Percentiles rank a stretch among this genome's conserved stretches.
Evolutionary conservation across 2,113 vertebrate species (phyloP).

Genomic region (Passerina amoena): DNA sequence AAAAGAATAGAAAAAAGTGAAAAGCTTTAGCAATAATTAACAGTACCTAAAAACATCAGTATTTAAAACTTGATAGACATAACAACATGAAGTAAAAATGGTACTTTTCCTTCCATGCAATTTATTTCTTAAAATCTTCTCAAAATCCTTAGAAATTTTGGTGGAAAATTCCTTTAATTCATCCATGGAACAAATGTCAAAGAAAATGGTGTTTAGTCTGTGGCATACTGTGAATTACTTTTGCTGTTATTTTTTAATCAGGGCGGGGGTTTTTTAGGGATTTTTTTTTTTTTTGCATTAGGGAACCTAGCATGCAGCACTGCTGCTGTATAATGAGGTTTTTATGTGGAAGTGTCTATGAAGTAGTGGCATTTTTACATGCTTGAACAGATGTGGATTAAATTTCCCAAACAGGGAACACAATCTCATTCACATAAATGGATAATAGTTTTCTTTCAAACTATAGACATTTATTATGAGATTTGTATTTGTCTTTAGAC

Average conservation of each 20-base stretch:
- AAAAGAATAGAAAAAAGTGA: conserved; percentile 14
- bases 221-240: not conserved
- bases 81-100: not conserved
- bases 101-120: not conserved
- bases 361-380: not conserved
- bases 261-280: accelerated
- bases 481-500: not conserved
- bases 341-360: not conserved
- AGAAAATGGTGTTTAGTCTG: not conserved
- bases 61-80: not conserved
- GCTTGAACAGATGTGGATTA: not conserved
- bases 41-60: not conserved
- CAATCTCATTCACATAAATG: not conserved
- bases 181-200: not conserved
- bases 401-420: not conserved
- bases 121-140: not conserved
- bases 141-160: not conserved
- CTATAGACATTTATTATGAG: not conserved
- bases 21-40: conserved; percentile 16
- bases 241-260: not conserved
- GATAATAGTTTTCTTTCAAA: not conserved
- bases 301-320: not conserved
- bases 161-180: not conserved
- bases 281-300: not conserved
- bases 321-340: not conserved